Evolutionary conservation across 2,888 invertebrate species (phyloP), one percentile per base, ranked within the genome.

Genomic region (Priocnemis perturbator): DNA sequence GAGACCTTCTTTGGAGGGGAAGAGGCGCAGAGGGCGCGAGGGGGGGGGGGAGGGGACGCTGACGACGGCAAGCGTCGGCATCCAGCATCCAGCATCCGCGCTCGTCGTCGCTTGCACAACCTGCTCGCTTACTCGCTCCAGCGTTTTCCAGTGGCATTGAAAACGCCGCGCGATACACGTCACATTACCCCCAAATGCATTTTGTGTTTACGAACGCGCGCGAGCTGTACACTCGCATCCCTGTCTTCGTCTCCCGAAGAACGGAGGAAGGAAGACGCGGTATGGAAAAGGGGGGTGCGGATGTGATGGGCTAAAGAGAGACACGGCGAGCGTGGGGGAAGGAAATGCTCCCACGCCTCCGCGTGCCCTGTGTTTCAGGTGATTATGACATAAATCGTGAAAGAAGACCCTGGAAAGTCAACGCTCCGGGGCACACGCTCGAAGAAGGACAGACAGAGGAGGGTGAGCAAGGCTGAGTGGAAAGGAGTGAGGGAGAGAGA

Each of bases 361-460:
- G 71, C 69, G 64, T 71, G 68, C 60, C 67, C 81, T 78, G 76
- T 80, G 81, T 86, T 83, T 79, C 82, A 78, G 79, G 78, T 85
- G 85, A 86, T 86, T 86, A 86, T 85, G 81, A 82, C 82, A 79
- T 82, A 84, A 86, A 86, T 85, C 82, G 82, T 86, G 83, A 84
- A 85, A 84, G 83, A 84, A 84, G 79, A 78, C 60, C 71, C 70
- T 69, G 63, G 70, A 73, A 71, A 71, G 69, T 68, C 55, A 73
- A 75, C 76, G 78, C 79, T 75, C 73, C 74, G 73, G 64, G 75
- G 72, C 74, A 73, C 58, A 47, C 62, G 60, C 53, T 60, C 17
- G 58, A 63, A 62, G 68, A 62, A 57, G 70, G 69, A 37, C 37
- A 11, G 37, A 73, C 37, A 71, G 71, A 76, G 64, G 71, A 68